A percentile compares a stretch with the other conserved stretches of the same genome.
These are phyloP conservation scores for Psittacus erithacus DNA, from an alignment of 2,113 vertebrate genomes.

Conservation along the genomic window DNA sequence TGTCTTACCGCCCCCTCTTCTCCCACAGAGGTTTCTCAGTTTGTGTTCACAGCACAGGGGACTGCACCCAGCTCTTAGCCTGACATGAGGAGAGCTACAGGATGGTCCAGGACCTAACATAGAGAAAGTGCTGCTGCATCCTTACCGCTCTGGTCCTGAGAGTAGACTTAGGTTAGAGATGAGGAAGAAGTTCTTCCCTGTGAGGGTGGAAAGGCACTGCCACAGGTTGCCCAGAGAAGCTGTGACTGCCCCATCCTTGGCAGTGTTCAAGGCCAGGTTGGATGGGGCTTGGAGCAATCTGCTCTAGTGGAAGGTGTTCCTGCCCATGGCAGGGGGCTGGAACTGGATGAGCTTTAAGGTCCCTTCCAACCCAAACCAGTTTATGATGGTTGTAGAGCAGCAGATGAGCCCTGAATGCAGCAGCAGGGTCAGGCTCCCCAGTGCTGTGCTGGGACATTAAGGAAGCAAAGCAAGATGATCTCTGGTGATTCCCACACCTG, in stretches of 20 bases:
- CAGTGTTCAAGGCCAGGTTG: too few species aligned
- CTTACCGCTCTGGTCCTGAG: background rate
- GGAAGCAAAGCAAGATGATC: background rate
- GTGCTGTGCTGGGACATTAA: rapidly evolving
- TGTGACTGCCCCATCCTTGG: background rate
- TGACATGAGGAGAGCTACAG: rapidly evolving
- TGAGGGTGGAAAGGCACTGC: background rate
- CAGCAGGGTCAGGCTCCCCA: background rate
- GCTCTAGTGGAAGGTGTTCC: too few species aligned
- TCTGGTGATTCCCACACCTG: background rate
- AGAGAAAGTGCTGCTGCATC: background rate
- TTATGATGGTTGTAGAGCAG: background rate
- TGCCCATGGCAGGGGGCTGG: too few species aligned
- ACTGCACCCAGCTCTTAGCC: background rate
- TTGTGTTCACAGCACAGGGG: rapidly evolving
- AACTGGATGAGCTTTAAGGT: too few species aligned
- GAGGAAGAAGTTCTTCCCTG: background rate
- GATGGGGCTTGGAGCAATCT: too few species aligned
- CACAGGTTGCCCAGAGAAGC: background rate
- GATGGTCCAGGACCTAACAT: background rate
- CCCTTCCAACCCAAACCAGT: background rate
- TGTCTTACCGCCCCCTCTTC: background rate
- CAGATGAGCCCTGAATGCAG: background rate
- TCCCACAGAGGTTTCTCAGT: background rate
- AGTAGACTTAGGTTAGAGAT: background rate